These are phyloP conservation scores for Schizopygopsis malacanthus DNA, from an alignment of 2,797 vertebrate species.

Conservation along the genomic window DNA sequence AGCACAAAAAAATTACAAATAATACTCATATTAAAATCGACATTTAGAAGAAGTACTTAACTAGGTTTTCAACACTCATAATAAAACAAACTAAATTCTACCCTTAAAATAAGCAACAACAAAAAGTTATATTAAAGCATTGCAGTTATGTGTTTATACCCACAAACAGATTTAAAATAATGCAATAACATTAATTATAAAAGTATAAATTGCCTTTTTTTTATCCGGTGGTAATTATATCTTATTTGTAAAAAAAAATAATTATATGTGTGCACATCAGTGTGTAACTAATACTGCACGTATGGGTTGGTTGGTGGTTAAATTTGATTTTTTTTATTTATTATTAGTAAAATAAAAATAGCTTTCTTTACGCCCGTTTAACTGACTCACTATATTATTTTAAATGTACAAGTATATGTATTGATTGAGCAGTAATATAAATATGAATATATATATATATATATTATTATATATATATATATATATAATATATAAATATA, in stretches of 20 bases:
- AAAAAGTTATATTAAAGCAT: neutral
- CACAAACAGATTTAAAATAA: neutral
- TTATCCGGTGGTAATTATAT: neutral
- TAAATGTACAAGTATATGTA: neutral
- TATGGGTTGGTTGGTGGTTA: neutral
- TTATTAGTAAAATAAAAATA: neutral
- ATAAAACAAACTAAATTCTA: neutral
- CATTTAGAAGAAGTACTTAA: neutral
- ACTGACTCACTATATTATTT: neutral
- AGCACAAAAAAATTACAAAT: neutral
- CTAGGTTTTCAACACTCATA: neutral
- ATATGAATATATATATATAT: neutral
- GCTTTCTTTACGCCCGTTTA: neutral
- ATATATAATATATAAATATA: too few relatives aligned
- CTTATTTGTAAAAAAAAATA: neutral
- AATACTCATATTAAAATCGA: neutral
- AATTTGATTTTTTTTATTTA: neutral
- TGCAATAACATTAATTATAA: neutral
- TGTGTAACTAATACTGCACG: neutral
- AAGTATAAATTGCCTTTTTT: neutral
- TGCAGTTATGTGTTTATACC: neutral
- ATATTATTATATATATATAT: too few relatives aligned
- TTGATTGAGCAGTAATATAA: neutral
- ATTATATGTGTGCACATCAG: neutral
- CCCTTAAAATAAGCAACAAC: neutral